A percentile compares a stretch with the other conserved stretches of the same genome.
Conservation (phyloP, 2,797 vertebrate genomes). For the Euthynnus affinis region DNA sequence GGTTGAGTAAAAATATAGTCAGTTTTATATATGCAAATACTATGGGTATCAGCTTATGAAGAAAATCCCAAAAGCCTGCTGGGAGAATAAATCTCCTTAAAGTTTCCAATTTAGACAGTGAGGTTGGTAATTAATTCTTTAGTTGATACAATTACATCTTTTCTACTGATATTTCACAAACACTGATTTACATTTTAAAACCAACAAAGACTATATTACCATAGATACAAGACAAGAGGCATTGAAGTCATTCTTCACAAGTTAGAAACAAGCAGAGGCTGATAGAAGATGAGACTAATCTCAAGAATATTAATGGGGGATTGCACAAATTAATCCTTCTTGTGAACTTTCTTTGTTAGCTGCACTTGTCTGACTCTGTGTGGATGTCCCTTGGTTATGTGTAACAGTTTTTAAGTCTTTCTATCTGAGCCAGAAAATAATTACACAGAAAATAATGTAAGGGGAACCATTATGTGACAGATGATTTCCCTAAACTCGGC, state of each 20-base stretch:
- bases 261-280: constrained; percentile 5
- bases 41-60: neutral
- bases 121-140: neutral
- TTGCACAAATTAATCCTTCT: neutral
- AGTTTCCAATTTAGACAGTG: neutral
- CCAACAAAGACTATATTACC: neutral
- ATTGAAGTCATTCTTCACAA: neutral
- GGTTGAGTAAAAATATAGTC: neutral
- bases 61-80: constrained; percentile 6
- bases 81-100: constrained; percentile 6
- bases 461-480: constrained; percentile 28
- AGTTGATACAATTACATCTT: neutral
- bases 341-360: neutral
- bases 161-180: constrained; percentile 3
- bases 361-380: constrained; percentile 21
- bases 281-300: neutral
- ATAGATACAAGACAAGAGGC: neutral
- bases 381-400: neutral
- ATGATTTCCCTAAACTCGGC: constrained; percentile 46
- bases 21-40: neutral
- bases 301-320: neutral
- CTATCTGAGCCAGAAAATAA: neutral
- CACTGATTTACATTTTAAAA: neutral
- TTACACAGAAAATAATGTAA: constrained; percentile 18
- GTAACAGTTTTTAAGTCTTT: constrained; percentile 1